A percentile compares a stretch with the other conserved stretches of the same genome.
Evolutionary conservation across 2,797 vertebrate species (phyloP).

Genomic region (Eleutherodactylus coqui): DNA sequence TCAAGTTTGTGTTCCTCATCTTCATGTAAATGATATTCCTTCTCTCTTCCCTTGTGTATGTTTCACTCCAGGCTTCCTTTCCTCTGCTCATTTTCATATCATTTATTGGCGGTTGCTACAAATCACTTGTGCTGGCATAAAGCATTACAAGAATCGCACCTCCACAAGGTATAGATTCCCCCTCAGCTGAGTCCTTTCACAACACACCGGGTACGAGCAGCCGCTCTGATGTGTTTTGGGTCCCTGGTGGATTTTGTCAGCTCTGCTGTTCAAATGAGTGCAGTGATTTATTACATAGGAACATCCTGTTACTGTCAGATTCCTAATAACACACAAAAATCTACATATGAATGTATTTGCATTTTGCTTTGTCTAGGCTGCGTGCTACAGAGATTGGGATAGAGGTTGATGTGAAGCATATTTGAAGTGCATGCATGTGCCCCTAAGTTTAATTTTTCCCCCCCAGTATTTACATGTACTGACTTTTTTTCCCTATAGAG

Average conservation of each 20-base stretch:
- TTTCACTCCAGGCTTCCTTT: conserved; percentile 39
- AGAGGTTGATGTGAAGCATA: not conserved
- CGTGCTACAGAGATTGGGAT: not conserved
- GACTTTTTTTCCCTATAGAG: too few species aligned
- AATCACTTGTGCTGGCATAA: conserved; percentile 19
- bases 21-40: conserved; percentile 46
- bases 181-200: conserved; percentile 29
- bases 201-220: conserved; percentile 13
- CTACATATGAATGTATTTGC: not conserved
- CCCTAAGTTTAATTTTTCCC: too few species aligned
- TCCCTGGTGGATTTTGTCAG: conserved; percentile 29
- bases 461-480: too few species aligned
- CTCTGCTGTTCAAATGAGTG: conserved; percentile 5
- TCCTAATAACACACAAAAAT: conserved; percentile 28
- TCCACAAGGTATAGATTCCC: conserved; percentile 7
- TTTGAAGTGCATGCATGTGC: not conserved
- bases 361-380: conserved; percentile 16
- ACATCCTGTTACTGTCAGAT: conserved; percentile 25
- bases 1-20: conserved; percentile 34
- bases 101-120: conserved; percentile 37
- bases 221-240: conserved; percentile 10
- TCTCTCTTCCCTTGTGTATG: conserved; percentile 28
- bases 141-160: conserved; percentile 41
- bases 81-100: conserved; percentile 47
- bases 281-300: conserved; percentile 16